Evolutionary conservation across 2,113 vertebrate genomes (phyloP).

Genomic region (Fregata magnificens): DNA sequence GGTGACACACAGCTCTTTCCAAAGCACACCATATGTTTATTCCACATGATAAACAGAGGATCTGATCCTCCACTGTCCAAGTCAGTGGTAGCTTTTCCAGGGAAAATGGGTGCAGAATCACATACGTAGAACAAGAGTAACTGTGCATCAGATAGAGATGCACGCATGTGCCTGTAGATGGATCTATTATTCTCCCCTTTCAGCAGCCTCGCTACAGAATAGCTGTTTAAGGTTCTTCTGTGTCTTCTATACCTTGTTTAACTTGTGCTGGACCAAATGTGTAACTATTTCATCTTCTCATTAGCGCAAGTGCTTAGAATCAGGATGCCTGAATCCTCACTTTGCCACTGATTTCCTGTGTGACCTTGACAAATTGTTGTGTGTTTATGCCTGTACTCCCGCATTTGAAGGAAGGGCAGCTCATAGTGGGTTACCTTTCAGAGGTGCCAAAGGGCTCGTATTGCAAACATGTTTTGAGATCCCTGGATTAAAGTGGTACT

Average conservation of each 20-base stretch:
- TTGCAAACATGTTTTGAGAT: neutral
- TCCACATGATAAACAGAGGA: neutral
- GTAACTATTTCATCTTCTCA: neutral
- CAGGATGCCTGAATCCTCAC: neutral
- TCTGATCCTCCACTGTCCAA: neutral
- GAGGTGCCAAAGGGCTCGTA: neutral
- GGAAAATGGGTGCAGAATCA: neutral
- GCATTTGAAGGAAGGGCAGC: neutral
- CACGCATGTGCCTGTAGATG: accelerated
- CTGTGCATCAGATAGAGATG: neutral
- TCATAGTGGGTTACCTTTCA: neutral
- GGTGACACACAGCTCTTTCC: neutral
- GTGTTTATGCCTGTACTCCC: neutral
- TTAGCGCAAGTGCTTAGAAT: neutral
- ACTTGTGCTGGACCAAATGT: neutral
- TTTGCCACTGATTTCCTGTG: neutral
- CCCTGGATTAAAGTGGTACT: neutral
- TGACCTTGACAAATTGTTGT: neutral
- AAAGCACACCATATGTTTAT: neutral
- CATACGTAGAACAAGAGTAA: neutral
- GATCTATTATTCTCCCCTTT: neutral
- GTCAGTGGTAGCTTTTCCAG: neutral
- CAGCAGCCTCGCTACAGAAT: neutral
- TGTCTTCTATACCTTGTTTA: neutral
- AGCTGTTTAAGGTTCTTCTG: neutral